Evolutionary conservation across 2,888 invertebrate species (phyloP).

Genomic region (Panzeria rudis): DNA sequence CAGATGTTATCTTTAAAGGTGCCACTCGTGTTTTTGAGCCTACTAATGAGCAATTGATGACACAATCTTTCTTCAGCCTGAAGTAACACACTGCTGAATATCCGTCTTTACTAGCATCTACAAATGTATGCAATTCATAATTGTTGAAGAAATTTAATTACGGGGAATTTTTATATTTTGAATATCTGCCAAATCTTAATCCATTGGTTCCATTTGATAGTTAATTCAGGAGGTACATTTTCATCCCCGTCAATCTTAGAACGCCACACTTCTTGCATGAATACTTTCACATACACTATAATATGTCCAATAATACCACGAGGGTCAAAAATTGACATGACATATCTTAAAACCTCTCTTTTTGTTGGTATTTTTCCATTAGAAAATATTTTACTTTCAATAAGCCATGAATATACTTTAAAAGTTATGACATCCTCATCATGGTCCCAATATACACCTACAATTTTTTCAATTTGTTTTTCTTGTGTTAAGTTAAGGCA

Average conservation of each 20-base stretch:
- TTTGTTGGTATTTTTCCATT: slow-evolving; percentile 28
- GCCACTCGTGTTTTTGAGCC: too few species aligned
- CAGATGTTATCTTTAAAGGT: slow-evolving; percentile 11
- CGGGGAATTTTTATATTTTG: too few species aligned
- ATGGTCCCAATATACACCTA: too few species aligned
- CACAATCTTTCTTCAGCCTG: neutral
- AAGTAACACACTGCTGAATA: neutral
- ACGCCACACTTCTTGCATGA: too few species aligned
- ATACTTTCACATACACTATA: too few species aligned
- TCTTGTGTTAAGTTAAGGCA: slow-evolving; percentile 43
- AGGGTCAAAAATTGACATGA: slow-evolving; percentile 48
- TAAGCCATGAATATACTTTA: slow-evolving; percentile 45
- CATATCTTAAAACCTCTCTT: slow-evolving; percentile 16
- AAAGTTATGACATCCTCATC: slow-evolving; percentile 55
- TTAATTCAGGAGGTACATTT: too few species aligned
- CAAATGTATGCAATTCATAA: neutral
- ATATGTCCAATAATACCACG: neutral
- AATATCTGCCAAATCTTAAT: too few species aligned
- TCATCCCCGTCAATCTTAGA: too few species aligned
- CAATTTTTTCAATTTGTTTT: slow-evolving; percentile 46
- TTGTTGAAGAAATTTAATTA: neutral
- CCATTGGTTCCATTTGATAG: too few species aligned
- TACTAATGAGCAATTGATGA: neutral
- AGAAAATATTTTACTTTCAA: neutral
- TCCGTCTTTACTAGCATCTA: neutral